Evolutionary conservation across 2,888 invertebrate species (phyloP).

Genomic region (Cheilosia vernalis): DNA sequence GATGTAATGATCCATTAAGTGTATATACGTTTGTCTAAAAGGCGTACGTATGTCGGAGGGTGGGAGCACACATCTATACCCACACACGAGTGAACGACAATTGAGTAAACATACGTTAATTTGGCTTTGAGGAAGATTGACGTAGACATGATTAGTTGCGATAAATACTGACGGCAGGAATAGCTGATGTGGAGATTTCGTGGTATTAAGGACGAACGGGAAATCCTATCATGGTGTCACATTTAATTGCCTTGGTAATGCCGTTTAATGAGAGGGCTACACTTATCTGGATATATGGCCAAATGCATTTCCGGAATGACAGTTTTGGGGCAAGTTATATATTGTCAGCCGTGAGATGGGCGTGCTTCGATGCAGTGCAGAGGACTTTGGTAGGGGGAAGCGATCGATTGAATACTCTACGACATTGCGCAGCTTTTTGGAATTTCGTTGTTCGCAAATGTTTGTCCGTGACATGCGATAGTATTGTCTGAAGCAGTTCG

Average conservation of each 20-base stretch:
- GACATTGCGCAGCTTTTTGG: too few species aligned
- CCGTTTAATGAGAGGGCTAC: conserved; percentile 24
- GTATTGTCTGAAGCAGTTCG: too few species aligned
- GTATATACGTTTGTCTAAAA: neutral
- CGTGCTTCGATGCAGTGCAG: too few species aligned
- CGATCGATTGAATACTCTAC: too few species aligned
- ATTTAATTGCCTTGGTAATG: conserved; percentile 52
- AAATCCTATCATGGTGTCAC: conserved; percentile 38
- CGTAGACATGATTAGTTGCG: conserved; percentile 70
- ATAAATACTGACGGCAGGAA: conserved; percentile 50
- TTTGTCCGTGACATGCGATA: too few species aligned
- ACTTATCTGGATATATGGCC: conserved; percentile 25
- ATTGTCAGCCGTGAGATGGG: conserved; percentile 7
- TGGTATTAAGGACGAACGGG: conserved; percentile 16
- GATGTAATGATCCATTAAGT: conserved; percentile 55
- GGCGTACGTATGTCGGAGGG: neutral
- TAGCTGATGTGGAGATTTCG: conserved; percentile 23
- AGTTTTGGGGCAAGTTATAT: conserved; percentile 7
- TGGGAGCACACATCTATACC: neutral
- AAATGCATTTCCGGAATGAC: conserved; percentile 31
- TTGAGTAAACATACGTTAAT: conserved; percentile 59
- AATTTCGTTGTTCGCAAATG: too few species aligned
- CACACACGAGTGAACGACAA: conserved; percentile 4
- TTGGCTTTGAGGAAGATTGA: conserved; percentile 73
- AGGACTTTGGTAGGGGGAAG: too few species aligned